A percentile compares a stretch with the other conserved stretches of the same genome.
phyloP scores from a whole-genome alignment of 30 jellyfish, hydroid and myxozoan species.

The Hydractinia symbiolongicarpus region DNA sequence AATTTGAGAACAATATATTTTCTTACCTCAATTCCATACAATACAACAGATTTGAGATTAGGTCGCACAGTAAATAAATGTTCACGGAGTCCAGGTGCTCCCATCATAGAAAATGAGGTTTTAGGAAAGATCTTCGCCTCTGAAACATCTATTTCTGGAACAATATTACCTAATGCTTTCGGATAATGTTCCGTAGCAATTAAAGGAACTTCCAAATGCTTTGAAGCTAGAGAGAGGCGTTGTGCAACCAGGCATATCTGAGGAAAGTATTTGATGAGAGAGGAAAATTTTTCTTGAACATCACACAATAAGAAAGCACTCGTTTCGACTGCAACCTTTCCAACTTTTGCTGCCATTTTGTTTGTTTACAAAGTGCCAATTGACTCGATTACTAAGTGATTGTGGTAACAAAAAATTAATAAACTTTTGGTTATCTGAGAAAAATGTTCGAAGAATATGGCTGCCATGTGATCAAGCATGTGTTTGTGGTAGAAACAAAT shows the following conservation, averaged over 20 bases:
- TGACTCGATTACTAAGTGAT: neutral
- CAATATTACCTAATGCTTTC: slow-evolving; percentile 86
- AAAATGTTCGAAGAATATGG: too few relatives aligned
- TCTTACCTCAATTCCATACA: slow-evolving; percentile 87
- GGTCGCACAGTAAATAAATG: slow-evolving; percentile 37
- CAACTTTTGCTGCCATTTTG: slow-evolving; percentile 35
- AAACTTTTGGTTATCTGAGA: too few relatives aligned
- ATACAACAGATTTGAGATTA: slow-evolving; percentile 45
- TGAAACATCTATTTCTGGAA: slow-evolving; percentile 60
- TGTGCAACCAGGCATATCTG: slow-evolving; percentile 68
- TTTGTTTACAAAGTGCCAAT: neutral
- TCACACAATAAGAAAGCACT: slow-evolving; percentile 83
- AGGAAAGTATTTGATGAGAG: slow-evolving; percentile 60
- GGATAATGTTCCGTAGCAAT: slow-evolving; percentile 97
- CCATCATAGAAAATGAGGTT: slow-evolving; percentile 94
- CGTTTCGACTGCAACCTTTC: slow-evolving; percentile 61
- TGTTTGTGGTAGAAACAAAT: too few relatives aligned
- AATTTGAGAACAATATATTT: too few relatives aligned
- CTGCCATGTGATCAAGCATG: too few relatives aligned
- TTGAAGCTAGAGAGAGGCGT: slow-evolving; percentile 67
- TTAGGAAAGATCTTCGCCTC: slow-evolving; percentile 66
- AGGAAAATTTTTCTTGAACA: slow-evolving; percentile 85
- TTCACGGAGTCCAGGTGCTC: slow-evolving; percentile 57
- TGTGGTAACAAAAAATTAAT: neutral
- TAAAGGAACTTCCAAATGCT: slow-evolving; percentile 61